These are phyloP conservation scores for Fragum fragum DNA, from an alignment of 2,888 invertebrate species.

Conservation along the genomic window DNA sequence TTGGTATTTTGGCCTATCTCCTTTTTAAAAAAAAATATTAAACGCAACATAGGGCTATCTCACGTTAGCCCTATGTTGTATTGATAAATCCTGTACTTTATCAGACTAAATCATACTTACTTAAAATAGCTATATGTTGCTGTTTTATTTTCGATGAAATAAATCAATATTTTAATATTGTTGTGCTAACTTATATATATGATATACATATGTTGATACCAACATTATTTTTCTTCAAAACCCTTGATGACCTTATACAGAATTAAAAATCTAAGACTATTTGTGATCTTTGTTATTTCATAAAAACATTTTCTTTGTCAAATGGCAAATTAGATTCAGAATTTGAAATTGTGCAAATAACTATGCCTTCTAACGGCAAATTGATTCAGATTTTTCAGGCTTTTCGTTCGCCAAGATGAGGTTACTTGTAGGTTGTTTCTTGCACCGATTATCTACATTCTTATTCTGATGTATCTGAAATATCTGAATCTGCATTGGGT, in stretches of 20 bases:
- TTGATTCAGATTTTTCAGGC: slow-evolving; percentile 27
- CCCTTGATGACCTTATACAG: not conserved
- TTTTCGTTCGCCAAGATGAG: slow-evolving; percentile 14
- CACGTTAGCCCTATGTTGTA: not conserved
- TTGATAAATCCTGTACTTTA: not conserved
- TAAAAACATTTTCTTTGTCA: not conserved
- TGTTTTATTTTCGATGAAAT: not conserved
- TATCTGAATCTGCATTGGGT: not conserved
- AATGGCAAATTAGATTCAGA: not conserved
- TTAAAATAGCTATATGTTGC: not conserved
- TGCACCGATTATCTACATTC: not conserved
- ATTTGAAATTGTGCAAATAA: not conserved
- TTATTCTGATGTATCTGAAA: slow-evolving; percentile 12
- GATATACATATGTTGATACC: not conserved
- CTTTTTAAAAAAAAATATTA: not conserved
- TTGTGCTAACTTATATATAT: not conserved
- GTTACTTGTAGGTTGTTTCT: slow-evolving; percentile 15
- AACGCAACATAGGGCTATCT: not conserved
- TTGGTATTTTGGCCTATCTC: too few relatives aligned
- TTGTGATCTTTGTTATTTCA: slow-evolving; percentile 2
- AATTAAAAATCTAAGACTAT: not conserved
- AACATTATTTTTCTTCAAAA: too few relatives aligned
- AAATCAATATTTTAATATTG: slow-evolving; percentile 3
- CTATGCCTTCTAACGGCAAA: not conserved
- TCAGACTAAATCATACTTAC: not conserved